Percentiles rank a stretch among this genome's conserved stretches.
Conservation (phyloP, 1,140 invertebrate species). For the Cepaea nemoralis region DNA sequence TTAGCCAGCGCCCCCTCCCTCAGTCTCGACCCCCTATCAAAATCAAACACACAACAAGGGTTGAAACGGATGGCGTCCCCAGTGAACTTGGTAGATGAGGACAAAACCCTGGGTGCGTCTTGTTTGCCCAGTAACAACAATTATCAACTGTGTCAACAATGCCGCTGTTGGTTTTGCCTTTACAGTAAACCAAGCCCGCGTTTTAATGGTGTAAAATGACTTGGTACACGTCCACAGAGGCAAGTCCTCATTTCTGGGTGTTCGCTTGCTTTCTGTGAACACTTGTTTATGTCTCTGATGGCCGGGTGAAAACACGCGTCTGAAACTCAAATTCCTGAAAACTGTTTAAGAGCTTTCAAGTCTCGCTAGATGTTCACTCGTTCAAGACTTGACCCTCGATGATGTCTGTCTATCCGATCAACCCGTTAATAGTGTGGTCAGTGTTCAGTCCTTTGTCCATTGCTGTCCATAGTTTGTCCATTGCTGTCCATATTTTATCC, state of each 20-base stretch:
- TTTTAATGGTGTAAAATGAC: slow-evolving; percentile 27
- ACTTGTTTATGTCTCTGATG: too few relatives aligned
- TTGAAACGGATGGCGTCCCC: background rate
- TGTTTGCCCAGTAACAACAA: slow-evolving; percentile 32
- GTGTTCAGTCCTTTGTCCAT: too few relatives aligned
- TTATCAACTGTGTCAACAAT: slow-evolving; percentile 27
- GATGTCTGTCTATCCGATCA: too few relatives aligned
- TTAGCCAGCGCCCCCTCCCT: background rate
- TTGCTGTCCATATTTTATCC: too few relatives aligned
- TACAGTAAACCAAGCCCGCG: slow-evolving; percentile 5
- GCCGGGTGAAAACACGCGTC: too few relatives aligned
- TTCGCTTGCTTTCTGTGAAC: background rate
- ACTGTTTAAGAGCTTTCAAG: too few relatives aligned
- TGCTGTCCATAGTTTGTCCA: too few relatives aligned
- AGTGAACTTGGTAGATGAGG: slow-evolving; percentile 21
- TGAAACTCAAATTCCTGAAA: too few relatives aligned
- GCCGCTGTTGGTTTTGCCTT: slow-evolving; percentile 11
- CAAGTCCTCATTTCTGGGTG: background rate
- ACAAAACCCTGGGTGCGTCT: slow-evolving; percentile 12
- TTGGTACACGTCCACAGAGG: background rate
- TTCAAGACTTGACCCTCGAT: too few relatives aligned
- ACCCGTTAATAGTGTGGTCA: too few relatives aligned
- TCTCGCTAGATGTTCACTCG: too few relatives aligned
- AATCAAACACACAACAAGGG: slow-evolving; percentile 1
- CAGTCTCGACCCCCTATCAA: background rate